These are phyloP conservation scores for Germaria angustata DNA, from an alignment of 2,888 invertebrate genomes.

Conservation along the genomic window DNA sequence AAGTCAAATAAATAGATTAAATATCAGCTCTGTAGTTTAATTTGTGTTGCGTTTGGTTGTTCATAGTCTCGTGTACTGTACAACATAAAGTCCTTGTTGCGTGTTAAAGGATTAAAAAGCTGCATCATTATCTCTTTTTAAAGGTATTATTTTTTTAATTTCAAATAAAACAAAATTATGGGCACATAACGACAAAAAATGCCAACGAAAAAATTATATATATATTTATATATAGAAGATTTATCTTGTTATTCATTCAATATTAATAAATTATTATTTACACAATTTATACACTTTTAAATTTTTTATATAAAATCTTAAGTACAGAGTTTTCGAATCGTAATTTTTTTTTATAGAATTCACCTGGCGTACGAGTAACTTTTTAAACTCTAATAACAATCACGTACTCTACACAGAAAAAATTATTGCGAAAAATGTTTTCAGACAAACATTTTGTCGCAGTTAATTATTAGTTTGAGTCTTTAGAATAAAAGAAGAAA, in stretches of 20 bases:
- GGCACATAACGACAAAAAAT: slow-evolving; percentile 52
- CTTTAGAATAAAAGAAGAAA: no score
- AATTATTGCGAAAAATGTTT: no score
- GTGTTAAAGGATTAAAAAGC: slow-evolving; percentile 68
- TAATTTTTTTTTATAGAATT: no score
- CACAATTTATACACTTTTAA: slow-evolving; percentile 25
- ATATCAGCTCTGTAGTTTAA: slow-evolving; percentile 48
- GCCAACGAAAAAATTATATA: slow-evolving; percentile 26
- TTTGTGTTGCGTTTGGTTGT: background rate
- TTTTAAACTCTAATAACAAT: no score
- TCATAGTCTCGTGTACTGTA: slow-evolving; percentile 8
- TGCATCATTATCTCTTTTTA: slow-evolving; percentile 56
- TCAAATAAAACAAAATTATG: slow-evolving; percentile 27
- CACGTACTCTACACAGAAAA: no score
- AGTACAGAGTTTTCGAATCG: slow-evolving; percentile 48
- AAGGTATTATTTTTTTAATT: slow-evolving; percentile 6
- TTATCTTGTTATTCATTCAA: slow-evolving; percentile 36
- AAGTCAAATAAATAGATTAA: slow-evolving; percentile 8
- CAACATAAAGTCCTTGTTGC: slow-evolving; percentile 55
- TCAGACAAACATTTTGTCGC: no score
- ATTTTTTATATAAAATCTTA: no score
- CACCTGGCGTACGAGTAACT: no score
- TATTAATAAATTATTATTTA: slow-evolving; percentile 51
- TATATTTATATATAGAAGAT: background rate
- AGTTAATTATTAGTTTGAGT: no score